These are phyloP conservation scores for Drosophila anceps DNA, from an alignment of 2,888 invertebrate genomes.

Conservation along the genomic window DNA sequence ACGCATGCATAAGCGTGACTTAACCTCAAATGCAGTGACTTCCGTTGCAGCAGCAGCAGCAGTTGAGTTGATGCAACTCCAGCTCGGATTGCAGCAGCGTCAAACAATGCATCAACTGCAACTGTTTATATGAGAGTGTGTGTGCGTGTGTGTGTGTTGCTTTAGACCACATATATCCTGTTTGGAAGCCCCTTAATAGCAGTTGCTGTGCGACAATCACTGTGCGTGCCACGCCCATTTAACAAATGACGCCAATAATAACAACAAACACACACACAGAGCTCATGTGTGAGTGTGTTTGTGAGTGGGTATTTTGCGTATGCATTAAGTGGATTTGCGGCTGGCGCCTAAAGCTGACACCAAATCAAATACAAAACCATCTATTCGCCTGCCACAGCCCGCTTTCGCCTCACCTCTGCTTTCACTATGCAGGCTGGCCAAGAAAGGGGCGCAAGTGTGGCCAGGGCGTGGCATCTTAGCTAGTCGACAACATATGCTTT, in stretches of 20 bases:
- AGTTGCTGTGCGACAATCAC: constrained; percentile 50
- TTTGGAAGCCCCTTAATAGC: constrained; percentile 40
- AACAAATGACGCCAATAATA: constrained; percentile 52
- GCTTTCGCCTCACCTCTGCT: neutral
- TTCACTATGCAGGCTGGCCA: neutral
- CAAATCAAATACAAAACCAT: constrained; percentile 64
- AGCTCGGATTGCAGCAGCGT: constrained; percentile 11
- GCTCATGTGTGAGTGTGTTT: neutral
- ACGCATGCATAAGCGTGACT: constrained; percentile 57
- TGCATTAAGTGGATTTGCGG: constrained; percentile 55
- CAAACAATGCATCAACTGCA: constrained; percentile 19
- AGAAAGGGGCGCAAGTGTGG: neutral
- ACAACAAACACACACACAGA: constrained; percentile 14
- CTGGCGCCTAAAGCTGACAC: constrained; percentile 52
- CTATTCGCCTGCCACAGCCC: neutral
- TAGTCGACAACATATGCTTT: constrained; percentile 38
- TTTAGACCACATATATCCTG: constrained; percentile 30
- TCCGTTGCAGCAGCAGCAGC: constrained; percentile 47
- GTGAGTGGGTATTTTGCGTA: constrained; percentile 21
- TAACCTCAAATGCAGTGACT: constrained; percentile 54
- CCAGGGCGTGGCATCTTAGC: constrained; percentile 29
- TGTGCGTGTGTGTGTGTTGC: constrained; percentile 11
- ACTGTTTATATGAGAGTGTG: neutral
- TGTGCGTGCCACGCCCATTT: constrained; percentile 19
- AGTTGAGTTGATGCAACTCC: constrained; percentile 26